Evolutionary conservation across 2,888 invertebrate genomes (phyloP), one percentile per base, ranked within the genome.

Genomic region (Lasius platythorax): DNA sequence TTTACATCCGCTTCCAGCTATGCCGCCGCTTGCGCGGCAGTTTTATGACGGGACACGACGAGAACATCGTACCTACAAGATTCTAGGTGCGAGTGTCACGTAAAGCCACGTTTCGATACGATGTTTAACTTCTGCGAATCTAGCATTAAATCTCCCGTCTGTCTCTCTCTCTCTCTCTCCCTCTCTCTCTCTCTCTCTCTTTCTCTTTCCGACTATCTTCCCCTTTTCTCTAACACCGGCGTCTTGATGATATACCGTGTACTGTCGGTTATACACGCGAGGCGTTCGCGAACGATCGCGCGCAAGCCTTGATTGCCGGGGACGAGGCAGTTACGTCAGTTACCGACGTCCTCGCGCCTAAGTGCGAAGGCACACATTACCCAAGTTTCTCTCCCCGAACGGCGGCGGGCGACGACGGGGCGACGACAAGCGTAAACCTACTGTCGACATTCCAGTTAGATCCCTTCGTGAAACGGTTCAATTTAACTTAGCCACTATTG

Each of bases 401-500:
- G 72, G 63, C 82, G 43, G 72, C 73, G 85, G 84, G 73, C 83
- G 70, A 67, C 85, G 73, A 84, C 84, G 61, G 58, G 43, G 30
- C 81, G 82, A 75, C 84, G 73, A 74, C 84, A 83, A 37, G 30
- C 67, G 66, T 61, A 84, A 85, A 68, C 86, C 85, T 73, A 66
- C 74, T 66, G 84, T 82, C 81, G 84, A 75, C 88, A 84, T 73
- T 66, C 74, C 79, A 75, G 74, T 79, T 83, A 84, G 85, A 68
- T 46, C 83, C 50, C 66, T 53, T 82, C 46, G 73, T 81, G 79
- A 90, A 92, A 90, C 88, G 90, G 88, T 91, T 89, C 92, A 92
- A 92, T 93, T 91, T 93, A 92, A 92, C 92, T 92, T 92, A 79
- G 78, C 83, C 82, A 85, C 86, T 79, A 87, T 85, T 88, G 72